These are phyloP conservation scores for Rhinophrynus dorsalis DNA, from an alignment of 2,797 vertebrate genomes.

Conservation along the genomic window DNA sequence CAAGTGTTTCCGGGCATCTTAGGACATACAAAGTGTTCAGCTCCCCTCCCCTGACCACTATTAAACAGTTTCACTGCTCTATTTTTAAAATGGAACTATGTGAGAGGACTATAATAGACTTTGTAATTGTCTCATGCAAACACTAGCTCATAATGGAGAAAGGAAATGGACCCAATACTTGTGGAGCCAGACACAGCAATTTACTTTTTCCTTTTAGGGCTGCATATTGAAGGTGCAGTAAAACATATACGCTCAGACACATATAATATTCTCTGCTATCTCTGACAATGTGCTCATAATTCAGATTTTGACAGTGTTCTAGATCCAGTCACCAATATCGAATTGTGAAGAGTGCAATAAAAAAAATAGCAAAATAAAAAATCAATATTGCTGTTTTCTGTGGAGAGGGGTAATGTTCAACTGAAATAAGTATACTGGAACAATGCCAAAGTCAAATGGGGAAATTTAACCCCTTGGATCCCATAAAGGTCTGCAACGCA, in stretches of 20 bases:
- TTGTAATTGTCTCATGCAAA: slow-evolving; percentile 14
- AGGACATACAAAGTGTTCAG: no score
- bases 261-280: slow-evolving; percentile 26
- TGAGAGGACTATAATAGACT: no score
- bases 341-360: slow-evolving; percentile 1
- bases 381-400: slow-evolving; percentile 7
- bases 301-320: slow-evolving; percentile 12
- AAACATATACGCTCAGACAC: slow-evolving; percentile 18
- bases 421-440: not conserved
- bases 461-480: no score
- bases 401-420: no score
- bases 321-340: slow-evolving; percentile 5
- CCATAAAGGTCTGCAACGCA: no score
- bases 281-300: slow-evolving; percentile 18
- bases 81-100: no score
- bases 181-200: slow-evolving; percentile 35
- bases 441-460: not conserved
- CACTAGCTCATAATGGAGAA: slow-evolving; percentile 24
- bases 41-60: no score
- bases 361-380: slow-evolving; percentile 9
- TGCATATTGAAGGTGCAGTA: slow-evolving; percentile 7
- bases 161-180: slow-evolving; percentile 30
- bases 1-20: no score
- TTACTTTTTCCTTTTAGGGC: not conserved
- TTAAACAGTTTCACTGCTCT: no score